Evolutionary conservation across 2,797 vertebrate genomes (phyloP).

Genomic region (Catharus ustulatus): DNA sequence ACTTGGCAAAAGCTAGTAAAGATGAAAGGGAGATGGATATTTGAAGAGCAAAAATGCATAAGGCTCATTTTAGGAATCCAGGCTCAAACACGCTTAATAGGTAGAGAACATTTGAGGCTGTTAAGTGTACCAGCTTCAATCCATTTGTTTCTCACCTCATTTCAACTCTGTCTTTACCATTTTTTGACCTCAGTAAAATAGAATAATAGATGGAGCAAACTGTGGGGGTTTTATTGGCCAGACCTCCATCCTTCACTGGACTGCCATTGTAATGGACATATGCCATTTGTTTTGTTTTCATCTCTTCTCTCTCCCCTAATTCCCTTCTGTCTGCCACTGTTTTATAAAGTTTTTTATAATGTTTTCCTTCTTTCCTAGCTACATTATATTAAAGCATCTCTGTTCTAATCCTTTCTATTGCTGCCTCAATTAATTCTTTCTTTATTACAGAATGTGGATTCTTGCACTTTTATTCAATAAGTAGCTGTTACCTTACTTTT

Average conservation of each 20-base stretch:
- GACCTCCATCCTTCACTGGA: neutral
- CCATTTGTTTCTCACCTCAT: neutral
- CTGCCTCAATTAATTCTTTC: constrained; percentile 47
- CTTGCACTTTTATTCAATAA: constrained; percentile 7
- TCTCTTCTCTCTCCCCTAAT: neutral
- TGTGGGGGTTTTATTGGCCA: neutral
- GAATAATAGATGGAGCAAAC: neutral
- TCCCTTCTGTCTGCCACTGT: neutral
- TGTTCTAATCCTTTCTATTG: constrained; percentile 46
- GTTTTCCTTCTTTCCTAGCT: constrained; percentile 20
- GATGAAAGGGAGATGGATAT: neutral
- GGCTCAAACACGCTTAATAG: neutral
- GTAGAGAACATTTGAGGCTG: neutral
- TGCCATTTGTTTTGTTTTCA: neutral
- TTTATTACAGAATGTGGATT: constrained; percentile 51
- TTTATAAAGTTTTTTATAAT: constrained; percentile 3
- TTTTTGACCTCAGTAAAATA: neutral
- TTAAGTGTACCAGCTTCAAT: neutral
- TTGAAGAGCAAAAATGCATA: neutral
- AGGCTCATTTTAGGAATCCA: neutral
- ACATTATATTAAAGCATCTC: constrained; percentile 50
- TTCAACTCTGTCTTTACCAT: neutral
- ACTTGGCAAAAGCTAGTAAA: neutral
- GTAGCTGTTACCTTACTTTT: neutral
- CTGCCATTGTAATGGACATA: neutral